Percentiles rank a stretch among this genome's conserved stretches.
These are phyloP conservation scores for Stichodactyla helianthus DNA, from an alignment of 64 coral and sea anemone genomes.

Conservation along the genomic window DNA sequence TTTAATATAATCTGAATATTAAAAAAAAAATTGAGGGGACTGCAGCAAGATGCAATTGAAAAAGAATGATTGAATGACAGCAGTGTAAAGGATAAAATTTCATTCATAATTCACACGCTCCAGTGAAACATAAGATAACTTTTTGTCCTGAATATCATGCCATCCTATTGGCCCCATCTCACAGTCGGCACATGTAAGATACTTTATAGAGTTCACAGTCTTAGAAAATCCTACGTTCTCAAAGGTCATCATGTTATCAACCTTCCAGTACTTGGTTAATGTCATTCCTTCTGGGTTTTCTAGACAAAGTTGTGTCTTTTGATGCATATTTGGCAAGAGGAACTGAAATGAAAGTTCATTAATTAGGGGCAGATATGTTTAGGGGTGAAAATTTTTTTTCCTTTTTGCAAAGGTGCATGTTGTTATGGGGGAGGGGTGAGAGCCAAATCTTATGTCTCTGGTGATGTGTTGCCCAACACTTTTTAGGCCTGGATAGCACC, in stretches of 20 bases:
- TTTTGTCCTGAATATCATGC: slow-evolving; percentile 73
- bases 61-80: too few relatives aligned
- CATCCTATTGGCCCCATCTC: slow-evolving; percentile 93
- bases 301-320: slow-evolving; percentile 63
- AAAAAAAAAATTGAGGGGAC: too few relatives aligned
- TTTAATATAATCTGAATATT: too few relatives aligned
- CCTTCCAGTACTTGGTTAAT: slow-evolving; percentile 71
- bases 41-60: too few relatives aligned
- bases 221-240: slow-evolving; percentile 99
- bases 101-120: slow-evolving; percentile 56
- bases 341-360: slow-evolving; percentile 19
- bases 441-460: too few relatives aligned
- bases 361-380: neutral
- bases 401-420: too few relatives aligned
- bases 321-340: slow-evolving; percentile 74
- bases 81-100: neutral
- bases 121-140: slow-evolving; percentile 72
- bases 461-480: too few relatives aligned
- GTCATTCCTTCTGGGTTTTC: slow-evolving; percentile 59
- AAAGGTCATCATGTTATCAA: slow-evolving; percentile 94
- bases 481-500: too few relatives aligned
- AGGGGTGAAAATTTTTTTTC: too few relatives aligned
- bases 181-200: slow-evolving; percentile 90
- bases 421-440: too few relatives aligned
- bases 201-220: slow-evolving; percentile 83